These are phyloP conservation scores for Frankliniella fusca DNA, from an alignment of 2,888 invertebrate genomes.

Conservation along the genomic window DNA sequence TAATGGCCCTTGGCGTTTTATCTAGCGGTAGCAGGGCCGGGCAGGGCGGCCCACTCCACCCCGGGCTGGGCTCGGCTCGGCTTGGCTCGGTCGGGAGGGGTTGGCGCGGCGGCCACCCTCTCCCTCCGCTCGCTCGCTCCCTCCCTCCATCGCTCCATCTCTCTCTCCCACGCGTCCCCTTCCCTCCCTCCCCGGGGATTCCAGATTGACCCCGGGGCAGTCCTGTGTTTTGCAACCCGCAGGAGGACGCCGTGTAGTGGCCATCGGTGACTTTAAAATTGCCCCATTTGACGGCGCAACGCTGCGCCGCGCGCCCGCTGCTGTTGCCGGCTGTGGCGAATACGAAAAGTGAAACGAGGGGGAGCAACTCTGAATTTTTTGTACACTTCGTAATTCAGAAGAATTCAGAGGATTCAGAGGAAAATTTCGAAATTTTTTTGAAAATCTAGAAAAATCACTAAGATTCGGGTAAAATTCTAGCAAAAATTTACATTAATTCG, in stretches of 20 bases:
- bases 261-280: constrained; percentile 22
- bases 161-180: constrained; percentile 7
- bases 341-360: background rate
- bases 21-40: constrained; percentile 22
- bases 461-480: no score
- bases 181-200: constrained; percentile 28
- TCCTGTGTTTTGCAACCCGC: constrained; percentile 14
- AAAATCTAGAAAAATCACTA: no score
- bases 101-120: constrained; percentile 42
- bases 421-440: no score
- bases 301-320: background rate
- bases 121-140: constrained; percentile 21
- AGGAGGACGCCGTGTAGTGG: background rate
- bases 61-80: constrained; percentile 53
- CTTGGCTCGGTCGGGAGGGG: constrained; percentile 53
- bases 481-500: no score
- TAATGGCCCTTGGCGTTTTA: constrained; percentile 26
- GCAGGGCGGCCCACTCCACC: constrained; percentile 18
- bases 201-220: constrained; percentile 36
- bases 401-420: no score
- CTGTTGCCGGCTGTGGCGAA: constrained; percentile 33
- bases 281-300: background rate
- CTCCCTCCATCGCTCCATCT: constrained; percentile 23
- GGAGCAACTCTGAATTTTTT: no score
- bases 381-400: no score